Evolutionary conservation across 2,113 vertebrate genomes (phyloP).

Genomic region (Leuciscus idus): DNA sequence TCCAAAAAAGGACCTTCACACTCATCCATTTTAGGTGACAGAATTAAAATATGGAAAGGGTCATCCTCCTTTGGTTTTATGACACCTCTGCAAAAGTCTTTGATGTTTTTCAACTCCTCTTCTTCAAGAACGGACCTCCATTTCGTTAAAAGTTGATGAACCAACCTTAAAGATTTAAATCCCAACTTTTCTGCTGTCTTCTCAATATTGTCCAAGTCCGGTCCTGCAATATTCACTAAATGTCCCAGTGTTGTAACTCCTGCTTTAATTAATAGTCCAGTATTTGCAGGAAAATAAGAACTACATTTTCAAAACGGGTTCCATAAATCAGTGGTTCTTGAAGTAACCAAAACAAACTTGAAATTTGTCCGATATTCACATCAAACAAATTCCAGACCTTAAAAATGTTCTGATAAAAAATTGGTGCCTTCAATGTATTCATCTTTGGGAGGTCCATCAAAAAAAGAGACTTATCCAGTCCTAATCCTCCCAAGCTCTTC

Average conservation of each 20-base stretch:
- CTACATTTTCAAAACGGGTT: background rate
- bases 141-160: too few species aligned
- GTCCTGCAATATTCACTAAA: background rate
- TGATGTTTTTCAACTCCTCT: background rate
- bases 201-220: background rate
- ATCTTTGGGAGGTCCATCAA: background rate
- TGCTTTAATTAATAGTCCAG: background rate
- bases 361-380: background rate
- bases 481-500: background rate
- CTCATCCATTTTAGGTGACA: background rate
- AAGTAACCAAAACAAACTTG: background rate
- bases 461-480: background rate
- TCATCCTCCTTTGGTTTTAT: too few species aligned
- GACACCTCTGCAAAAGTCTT: background rate
- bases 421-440: background rate
- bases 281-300: background rate
- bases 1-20: background rate
- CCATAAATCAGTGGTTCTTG: background rate
- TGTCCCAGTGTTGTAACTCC: background rate
- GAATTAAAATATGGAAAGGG: too few species aligned
- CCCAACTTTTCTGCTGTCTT: background rate
- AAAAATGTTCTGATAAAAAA: background rate
- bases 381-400: too few species aligned
- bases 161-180: too few species aligned
- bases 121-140: background rate